Evolutionary conservation across 2,888 invertebrate species (phyloP).

Genomic region (Onchidella celtica): DNA sequence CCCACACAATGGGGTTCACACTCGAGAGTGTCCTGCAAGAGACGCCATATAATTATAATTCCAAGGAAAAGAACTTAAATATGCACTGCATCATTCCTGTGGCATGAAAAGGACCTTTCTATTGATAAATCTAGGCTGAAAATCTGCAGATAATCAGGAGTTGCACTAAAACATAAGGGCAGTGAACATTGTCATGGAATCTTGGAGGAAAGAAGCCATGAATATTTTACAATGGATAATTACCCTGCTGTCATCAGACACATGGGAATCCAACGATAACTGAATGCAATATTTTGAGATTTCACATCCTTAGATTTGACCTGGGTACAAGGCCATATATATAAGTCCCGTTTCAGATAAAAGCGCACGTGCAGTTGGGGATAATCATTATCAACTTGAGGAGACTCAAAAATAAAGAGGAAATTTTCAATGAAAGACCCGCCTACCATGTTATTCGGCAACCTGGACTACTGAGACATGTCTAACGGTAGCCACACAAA

Average conservation of each 20-base stretch:
- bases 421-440: not conserved
- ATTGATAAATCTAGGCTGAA: not conserved
- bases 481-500: no score
- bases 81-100: not conserved
- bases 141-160: not conserved
- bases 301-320: not conserved
- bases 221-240: not conserved
- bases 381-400: not conserved
- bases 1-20: not conserved
- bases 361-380: not conserved
- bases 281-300: not conserved
- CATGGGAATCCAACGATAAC: not conserved
- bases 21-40: not conserved
- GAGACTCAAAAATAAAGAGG: not conserved
- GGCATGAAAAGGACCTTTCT: not conserved
- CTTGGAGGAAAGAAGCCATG: not conserved
- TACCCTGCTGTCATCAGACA: no score
- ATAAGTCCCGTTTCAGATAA: not conserved
- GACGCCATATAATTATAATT: not conserved
- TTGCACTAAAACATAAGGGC: not conserved
- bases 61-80: not conserved
- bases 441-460: not conserved
- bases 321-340: not conserved
- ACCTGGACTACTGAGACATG: not conserved
- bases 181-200: not conserved